phyloP scores from a whole-genome alignment of 2,888 invertebrate genomes.

The Epirrita christyi region DNA sequence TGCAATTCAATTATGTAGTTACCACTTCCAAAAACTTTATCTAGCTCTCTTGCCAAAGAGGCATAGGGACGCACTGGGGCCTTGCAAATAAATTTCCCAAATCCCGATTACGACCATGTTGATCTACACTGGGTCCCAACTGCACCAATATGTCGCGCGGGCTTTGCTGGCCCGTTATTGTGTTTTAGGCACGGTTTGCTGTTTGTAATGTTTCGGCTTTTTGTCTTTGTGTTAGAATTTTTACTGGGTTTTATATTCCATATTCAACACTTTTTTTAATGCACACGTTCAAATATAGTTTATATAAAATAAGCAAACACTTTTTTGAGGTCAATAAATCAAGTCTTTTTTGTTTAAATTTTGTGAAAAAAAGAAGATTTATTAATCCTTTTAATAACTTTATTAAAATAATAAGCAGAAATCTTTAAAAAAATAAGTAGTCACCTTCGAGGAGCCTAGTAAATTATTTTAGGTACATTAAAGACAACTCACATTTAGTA shows the following conservation, averaged over 20 bases:
- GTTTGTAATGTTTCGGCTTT: slow-evolving; percentile 17
- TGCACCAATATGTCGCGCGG: slow-evolving; percentile 70
- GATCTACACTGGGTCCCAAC: slow-evolving; percentile 69
- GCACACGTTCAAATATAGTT: too few relatives aligned
- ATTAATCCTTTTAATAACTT: too few relatives aligned
- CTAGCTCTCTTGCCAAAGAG: slow-evolving; percentile 33
- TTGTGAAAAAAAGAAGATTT: too few relatives aligned
- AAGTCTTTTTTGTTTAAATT: too few relatives aligned
- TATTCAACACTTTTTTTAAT: too few relatives aligned
- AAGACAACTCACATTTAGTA: too few relatives aligned
- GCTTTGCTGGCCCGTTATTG: slow-evolving; percentile 53
- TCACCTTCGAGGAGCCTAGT: too few relatives aligned
- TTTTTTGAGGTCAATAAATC: too few relatives aligned
- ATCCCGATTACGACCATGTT: slow-evolving; percentile 66
- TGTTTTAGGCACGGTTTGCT: slow-evolving; percentile 30
- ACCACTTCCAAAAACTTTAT: slow-evolving; percentile 35
- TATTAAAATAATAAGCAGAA: too few relatives aligned
- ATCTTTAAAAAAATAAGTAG: too few relatives aligned
- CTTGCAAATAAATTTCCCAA: slow-evolving; percentile 71
- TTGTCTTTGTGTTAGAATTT: slow-evolving; percentile 11
- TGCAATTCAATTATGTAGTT: not conserved
- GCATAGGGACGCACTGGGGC: slow-evolving; percentile 51
- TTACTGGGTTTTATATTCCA: not conserved
- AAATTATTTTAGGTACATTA: too few relatives aligned
- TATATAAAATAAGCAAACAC: too few relatives aligned